These are phyloP conservation scores for Sebastes vulpes DNA, from an alignment of 2,797 vertebrate genomes.

Conservation along the genomic window DNA sequence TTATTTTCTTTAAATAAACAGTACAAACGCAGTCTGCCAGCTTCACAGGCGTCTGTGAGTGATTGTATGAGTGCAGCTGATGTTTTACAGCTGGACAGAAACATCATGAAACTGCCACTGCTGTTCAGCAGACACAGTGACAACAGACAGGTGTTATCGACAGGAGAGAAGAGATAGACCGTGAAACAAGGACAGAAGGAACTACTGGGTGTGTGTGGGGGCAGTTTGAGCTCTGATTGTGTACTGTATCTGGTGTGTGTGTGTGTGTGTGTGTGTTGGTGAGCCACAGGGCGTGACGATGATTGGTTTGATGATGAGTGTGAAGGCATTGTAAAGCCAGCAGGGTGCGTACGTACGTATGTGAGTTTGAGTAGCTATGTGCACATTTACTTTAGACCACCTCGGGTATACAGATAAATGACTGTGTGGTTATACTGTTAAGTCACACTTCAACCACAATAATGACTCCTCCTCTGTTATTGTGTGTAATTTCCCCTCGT, in stretches of 20 bases:
- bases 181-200: background rate
- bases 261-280: background rate
- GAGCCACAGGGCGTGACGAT: background rate
- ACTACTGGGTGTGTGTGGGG: background rate
- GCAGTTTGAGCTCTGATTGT: background rate
- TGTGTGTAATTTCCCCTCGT: background rate
- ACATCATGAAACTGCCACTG: background rate
- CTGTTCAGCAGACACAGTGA: background rate
- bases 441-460: background rate
- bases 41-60: background rate
- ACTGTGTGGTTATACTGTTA: background rate
- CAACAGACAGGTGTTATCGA: constrained; percentile 10
- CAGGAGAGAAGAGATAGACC: background rate
- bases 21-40: background rate
- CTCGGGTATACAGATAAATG: background rate
- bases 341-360: background rate
- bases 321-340: background rate
- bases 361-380: background rate
- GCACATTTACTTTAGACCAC: background rate
- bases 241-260: background rate
- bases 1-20: background rate
- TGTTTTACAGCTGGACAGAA: constrained; percentile 13
- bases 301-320: constrained; percentile 9
- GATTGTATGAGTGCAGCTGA: constrained; percentile 1
- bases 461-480: background rate